A percentile compares a stretch with the other conserved stretches of the same genome.
These are phyloP conservation scores for Drosophila algonquin DNA, from an alignment of 2,888 invertebrate genomes.

Conservation along the genomic window DNA sequence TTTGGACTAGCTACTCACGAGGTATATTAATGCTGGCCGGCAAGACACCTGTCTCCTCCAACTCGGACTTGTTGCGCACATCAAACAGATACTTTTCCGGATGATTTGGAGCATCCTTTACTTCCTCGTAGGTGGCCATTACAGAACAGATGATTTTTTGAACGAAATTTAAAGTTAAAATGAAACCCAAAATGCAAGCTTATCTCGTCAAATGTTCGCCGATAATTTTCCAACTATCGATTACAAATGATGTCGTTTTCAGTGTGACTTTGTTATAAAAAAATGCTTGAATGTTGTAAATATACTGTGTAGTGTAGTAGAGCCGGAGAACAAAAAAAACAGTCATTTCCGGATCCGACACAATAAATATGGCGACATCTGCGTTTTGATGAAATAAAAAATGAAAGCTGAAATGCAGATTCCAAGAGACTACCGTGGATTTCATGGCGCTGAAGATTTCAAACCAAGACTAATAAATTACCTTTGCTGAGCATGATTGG, in stretches of 20 bases:
- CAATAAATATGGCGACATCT: too few relatives aligned
- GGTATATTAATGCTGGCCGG: conserved; percentile 92
- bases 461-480: too few relatives aligned
- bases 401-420: too few relatives aligned
- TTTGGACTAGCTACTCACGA: conserved; percentile 85
- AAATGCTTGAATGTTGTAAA: too few relatives aligned
- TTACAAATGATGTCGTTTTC: background rate
- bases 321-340: too few relatives aligned
- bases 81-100: conserved; percentile 87
- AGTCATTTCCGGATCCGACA: too few relatives aligned
- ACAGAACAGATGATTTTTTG: background rate
- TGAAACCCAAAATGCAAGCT: background rate
- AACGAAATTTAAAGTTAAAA: background rate
- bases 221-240: conserved; percentile 17
- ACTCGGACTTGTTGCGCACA: conserved; percentile 90
- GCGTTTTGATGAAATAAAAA: too few relatives aligned
- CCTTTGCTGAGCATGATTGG: too few relatives aligned
- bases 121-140: conserved; percentile 84
- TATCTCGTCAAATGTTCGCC: conserved; percentile 39
- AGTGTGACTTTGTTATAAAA: too few relatives aligned
- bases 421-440: too few relatives aligned
- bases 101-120: conserved; percentile 85
- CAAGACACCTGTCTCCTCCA: conserved; percentile 88
- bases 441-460: too few relatives aligned
- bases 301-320: too few relatives aligned